phyloP scores from a whole-genome alignment of 2,888 invertebrate species.

The Pachycephus smyrnensis region DNA sequence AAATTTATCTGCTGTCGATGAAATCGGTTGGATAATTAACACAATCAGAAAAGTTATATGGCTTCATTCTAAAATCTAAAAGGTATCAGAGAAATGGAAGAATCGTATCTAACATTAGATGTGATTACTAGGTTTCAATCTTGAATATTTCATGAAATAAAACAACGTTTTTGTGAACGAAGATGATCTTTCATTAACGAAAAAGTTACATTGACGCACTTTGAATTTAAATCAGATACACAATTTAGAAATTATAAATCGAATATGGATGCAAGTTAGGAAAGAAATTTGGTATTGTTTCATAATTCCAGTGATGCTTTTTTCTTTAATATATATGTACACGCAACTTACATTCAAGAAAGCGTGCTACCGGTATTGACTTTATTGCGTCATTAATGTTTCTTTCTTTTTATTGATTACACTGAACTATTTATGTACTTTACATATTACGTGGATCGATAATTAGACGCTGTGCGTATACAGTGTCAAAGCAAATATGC shows the following conservation, averaged over 20 bases:
- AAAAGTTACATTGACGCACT: too few species aligned
- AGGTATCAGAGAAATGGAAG: not conserved
- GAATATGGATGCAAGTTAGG: not conserved
- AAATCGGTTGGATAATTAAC: not conserved
- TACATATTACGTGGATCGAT: not conserved
- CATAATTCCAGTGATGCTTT: not conserved
- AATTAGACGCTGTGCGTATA: not conserved
- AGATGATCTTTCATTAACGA: too few species aligned
- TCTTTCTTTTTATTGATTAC: not conserved
- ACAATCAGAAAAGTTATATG: not conserved
- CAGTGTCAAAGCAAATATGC: too few species aligned
- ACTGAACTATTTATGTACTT: not conserved
- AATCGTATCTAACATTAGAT: not conserved
- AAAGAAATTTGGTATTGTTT: not conserved
- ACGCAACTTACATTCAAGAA: not conserved
- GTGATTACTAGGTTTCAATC: not conserved
- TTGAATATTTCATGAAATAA: not conserved
- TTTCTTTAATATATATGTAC: not conserved
- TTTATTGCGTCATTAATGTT: not conserved
- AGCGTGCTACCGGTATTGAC: not conserved
- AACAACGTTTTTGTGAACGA: too few species aligned
- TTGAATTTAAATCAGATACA: too few species aligned
- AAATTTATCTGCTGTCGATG: not conserved
- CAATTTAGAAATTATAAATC: too few species aligned
- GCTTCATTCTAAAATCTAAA: not conserved